These are phyloP conservation scores for Sitophilus oryzae DNA, from an alignment of 1,140 invertebrate genomes.

Conservation along the genomic window DNA sequence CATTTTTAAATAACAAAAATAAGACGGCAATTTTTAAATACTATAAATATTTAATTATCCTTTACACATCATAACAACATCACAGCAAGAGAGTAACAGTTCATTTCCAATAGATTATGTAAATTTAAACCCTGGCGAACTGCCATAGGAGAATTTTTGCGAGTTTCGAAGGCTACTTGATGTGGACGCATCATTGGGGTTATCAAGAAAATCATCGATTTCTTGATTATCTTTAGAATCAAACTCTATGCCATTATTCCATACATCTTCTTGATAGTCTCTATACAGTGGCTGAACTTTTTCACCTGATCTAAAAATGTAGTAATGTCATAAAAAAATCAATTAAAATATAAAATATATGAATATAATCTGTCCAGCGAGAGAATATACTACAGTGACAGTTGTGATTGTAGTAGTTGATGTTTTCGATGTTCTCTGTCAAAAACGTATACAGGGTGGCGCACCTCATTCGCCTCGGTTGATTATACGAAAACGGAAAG, in stretches of 20 bases:
- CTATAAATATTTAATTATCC: too few species aligned
- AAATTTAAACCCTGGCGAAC: constrained; percentile 41
- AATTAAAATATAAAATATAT: constrained; percentile 8
- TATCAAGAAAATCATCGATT: constrained; percentile 40
- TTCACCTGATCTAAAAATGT: constrained; percentile 39
- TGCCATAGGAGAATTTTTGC: constrained; percentile 39
- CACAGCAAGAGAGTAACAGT: not conserved
- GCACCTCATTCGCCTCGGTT: too few species aligned
- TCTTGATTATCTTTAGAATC: constrained; percentile 35
- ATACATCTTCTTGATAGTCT: constrained; percentile 39
- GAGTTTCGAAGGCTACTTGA: constrained; percentile 14
- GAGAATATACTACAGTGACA: too few species aligned
- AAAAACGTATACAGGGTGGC: too few species aligned
- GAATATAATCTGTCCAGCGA: not conserved
- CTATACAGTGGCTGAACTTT: constrained; percentile 46
- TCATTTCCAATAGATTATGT: too few species aligned
- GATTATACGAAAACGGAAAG: too few species aligned
- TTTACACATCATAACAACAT: too few species aligned
- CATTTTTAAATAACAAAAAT: too few species aligned
- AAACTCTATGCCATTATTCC: not conserved
- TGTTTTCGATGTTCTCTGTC: too few species aligned
- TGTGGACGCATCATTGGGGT: constrained; percentile 13
- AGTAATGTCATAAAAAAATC: constrained; percentile 11
- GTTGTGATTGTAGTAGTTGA: too few species aligned
- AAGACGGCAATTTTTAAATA: too few species aligned